phyloP scores from a whole-genome alignment of 2,113 vertebrate genomes.

The Tachysurus vachellii region DNA sequence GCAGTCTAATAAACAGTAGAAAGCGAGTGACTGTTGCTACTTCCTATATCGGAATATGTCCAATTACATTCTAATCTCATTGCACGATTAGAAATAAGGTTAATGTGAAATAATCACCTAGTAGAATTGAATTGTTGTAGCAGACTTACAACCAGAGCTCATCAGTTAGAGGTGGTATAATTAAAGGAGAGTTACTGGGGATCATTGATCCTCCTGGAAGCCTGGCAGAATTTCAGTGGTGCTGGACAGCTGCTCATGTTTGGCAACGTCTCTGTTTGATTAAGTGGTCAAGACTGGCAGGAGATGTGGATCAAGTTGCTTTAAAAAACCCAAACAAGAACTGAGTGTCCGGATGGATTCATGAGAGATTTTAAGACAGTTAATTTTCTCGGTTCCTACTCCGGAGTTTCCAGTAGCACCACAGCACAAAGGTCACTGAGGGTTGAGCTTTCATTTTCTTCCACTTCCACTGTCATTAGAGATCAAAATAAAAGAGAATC shows the following conservation, averaged over 20 bases:
- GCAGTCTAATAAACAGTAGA: not conserved
- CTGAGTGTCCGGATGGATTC: constrained; percentile 23
- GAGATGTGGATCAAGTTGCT: constrained; percentile 33
- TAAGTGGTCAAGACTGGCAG: constrained; percentile 48
- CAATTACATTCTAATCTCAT: not conserved
- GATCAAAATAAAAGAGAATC: not conserved
- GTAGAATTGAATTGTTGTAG: not conserved
- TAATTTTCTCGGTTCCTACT: not conserved
- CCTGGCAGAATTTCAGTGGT: constrained; percentile 29
- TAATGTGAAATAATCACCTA: constrained; percentile 3
- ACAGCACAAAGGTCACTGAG: not conserved
- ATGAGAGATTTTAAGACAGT: not conserved
- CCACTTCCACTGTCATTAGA: not conserved
- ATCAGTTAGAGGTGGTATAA: constrained; percentile 53
- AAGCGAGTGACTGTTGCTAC: not conserved
- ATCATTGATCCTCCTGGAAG: constrained; percentile 54
- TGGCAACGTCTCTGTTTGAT: constrained; percentile 53
- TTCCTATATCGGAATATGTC: not conserved
- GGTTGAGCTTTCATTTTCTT: not conserved
- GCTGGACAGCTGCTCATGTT: constrained; percentile 57
- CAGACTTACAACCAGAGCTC: constrained; percentile 23
- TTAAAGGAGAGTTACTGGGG: constrained; percentile 48
- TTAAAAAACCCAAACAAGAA: constrained; percentile 1
- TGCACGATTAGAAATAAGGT: constrained; percentile 1
- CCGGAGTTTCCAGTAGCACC: not conserved